phyloP scores from a whole-genome alignment of 2,113 vertebrate genomes.

The Oryzias celebensis region DNA sequence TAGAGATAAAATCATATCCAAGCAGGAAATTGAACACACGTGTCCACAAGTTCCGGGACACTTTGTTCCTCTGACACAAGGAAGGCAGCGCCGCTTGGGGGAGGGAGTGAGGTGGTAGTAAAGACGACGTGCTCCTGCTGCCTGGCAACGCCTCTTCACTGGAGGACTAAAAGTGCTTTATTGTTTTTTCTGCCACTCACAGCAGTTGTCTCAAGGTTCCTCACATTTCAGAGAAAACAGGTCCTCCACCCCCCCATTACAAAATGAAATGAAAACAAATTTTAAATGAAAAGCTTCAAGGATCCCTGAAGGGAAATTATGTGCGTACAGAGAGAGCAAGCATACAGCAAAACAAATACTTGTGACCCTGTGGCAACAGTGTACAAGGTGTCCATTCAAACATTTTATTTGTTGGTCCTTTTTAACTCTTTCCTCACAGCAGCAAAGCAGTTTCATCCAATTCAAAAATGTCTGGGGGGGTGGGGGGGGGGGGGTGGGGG shows the following conservation, averaged over 20 bases:
- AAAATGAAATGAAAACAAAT: too few relatives aligned
- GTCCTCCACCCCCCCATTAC: slow-evolving; percentile 6
- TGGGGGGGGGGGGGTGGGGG: too few relatives aligned
- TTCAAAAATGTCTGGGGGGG: too few relatives aligned
- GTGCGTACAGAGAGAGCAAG: not conserved
- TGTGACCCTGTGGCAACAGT: slow-evolving; percentile 10
- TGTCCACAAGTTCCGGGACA: not conserved
- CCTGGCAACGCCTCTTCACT: slow-evolving; percentile 71
- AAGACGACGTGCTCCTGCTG: slow-evolving; percentile 58
- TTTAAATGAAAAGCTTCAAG: too few relatives aligned
- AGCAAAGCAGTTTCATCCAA: too few relatives aligned
- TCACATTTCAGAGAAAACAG: slow-evolving; percentile 36
- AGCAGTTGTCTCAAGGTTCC: slow-evolving; percentile 67
- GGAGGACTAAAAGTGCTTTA: slow-evolving; percentile 59
- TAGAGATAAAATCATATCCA: slow-evolving; percentile 5
- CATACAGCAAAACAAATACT: slow-evolving; percentile 30
- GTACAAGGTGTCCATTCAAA: slow-evolving; percentile 30
- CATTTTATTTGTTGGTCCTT: slow-evolving; percentile 1
- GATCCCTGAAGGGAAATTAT: not conserved
- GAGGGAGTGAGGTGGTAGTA: slow-evolving; percentile 16
- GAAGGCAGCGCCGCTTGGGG: slow-evolving; percentile 11
- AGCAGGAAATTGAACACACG: not conserved
- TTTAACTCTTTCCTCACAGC: slow-evolving; percentile 7
- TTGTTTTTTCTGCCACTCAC: slow-evolving; percentile 68
- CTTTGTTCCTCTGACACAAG: not conserved